Evolutionary conservation across 2,113 vertebrate species (phyloP).

Genomic region (Lycocorax pyrrhopterus): DNA sequence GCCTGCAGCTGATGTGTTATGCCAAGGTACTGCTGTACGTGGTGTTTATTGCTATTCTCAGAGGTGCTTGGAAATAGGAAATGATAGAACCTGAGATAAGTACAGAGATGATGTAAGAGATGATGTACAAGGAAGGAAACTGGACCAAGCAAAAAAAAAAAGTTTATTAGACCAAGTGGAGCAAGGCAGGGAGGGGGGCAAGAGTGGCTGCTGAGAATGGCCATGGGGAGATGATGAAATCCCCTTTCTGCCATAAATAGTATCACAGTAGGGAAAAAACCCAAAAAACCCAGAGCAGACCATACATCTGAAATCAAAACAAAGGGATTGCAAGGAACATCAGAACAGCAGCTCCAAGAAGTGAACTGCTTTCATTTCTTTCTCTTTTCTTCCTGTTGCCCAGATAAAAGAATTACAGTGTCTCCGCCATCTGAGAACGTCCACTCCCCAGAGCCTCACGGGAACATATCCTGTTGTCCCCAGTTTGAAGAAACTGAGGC

Average conservation of each 20-base stretch:
- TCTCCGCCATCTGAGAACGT: background rate
- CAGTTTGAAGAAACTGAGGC: background rate
- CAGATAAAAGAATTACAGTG: background rate
- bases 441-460: background rate
- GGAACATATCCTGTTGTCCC: background rate
- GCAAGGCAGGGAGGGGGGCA: background rate
- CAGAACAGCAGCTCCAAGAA: background rate
- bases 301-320: background rate
- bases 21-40: background rate
- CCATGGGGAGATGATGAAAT: conserved; percentile 16
- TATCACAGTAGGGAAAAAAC: background rate
- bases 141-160: background rate
- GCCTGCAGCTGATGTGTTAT: background rate
- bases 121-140: conserved; percentile 19
- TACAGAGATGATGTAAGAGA: conserved; percentile 27
- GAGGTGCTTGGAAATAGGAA: conserved; percentile 26
- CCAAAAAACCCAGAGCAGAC: background rate
- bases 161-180: conserved; percentile 29
- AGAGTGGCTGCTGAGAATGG: background rate
- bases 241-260: background rate
- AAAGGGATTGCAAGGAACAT: background rate
- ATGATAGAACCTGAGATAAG: conserved; percentile 46
- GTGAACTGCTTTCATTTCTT: background rate
- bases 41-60: conserved; percentile 28
- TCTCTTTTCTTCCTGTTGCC: background rate